Base-by-base conservation (phyloP, 2,113 vertebrate genomes). In the Poecile atricapillus region DNA sequence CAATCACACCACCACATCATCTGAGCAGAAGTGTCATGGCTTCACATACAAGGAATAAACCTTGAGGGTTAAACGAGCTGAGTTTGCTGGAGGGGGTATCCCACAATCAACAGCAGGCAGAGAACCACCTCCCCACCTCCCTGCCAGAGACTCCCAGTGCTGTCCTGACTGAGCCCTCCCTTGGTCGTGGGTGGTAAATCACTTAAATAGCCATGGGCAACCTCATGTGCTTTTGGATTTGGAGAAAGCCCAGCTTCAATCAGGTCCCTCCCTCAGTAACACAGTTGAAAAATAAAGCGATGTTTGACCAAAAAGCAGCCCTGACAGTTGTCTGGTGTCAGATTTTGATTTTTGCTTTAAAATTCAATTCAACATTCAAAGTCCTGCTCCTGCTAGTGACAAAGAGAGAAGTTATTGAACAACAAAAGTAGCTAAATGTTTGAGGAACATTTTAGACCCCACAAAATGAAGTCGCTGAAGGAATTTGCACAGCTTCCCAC, bases 401-500 rank as follows among this genome's bases (percentile, higher is more conserved):
- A 46, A 83, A 86, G 70, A 73, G 39, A 78, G 46, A 87, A 22
- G 39, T 69, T 70, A n/a, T 10, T 52, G 58, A 95, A 80, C 2
- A 31, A 80, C 39, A 88, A 25, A 77, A 83, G 37, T 35, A 77
- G 65, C 47, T 52, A 64, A 62, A 58, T 22, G 56, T 86, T 55
- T 63, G 55, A 86, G 81, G 62, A 90, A 80, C 24, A 11, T 88
- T 96, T 80, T 18, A 47, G 46, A 50, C 83, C 33, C 21, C 8
- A 6, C 64, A 49, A 71, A 90, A 88, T 27, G 59, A 86, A 87
- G 68, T 49, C 2, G 6, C 71, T 71, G 80, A 78, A 92, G 90
- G 83, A 92, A 94, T 86, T 77, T 71, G 68, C 64, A 88, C 70
- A 82, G 90, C 90, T 96, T 96, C 81, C 90, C 83, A 85, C 81